Conservation (phyloP, 2,888 invertebrate species). For the Epinotia demarniana region DNA sequence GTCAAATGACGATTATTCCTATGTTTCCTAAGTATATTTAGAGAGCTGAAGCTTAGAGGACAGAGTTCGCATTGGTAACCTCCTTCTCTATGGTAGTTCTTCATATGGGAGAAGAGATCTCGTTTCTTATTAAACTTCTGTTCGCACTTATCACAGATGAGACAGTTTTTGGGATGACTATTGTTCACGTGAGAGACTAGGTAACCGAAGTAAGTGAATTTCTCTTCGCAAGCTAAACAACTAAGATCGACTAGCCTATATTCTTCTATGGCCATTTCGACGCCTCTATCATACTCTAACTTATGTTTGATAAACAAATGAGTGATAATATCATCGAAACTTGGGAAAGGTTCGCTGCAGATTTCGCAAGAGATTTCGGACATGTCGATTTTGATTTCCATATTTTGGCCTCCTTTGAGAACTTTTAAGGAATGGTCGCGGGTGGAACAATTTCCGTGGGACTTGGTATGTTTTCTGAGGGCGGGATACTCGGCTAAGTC, state of each 20-base stretch:
- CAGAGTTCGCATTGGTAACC: conserved; percentile 75
- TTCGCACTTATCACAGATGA: conserved; percentile 74
- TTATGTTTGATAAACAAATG: conserved; percentile 70
- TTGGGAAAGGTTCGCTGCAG: conserved; percentile 63
- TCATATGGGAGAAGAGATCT: conserved; percentile 76
- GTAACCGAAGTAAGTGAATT: conserved; percentile 75
- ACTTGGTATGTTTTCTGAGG: conserved; percentile 70
- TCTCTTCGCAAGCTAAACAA: conserved; percentile 69
- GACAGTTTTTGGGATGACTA: conserved; percentile 75
- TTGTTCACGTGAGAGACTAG: conserved; percentile 76
- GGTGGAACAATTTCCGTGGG: conserved; percentile 72
- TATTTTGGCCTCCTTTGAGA: conserved; percentile 75
- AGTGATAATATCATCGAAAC: conserved; percentile 62
- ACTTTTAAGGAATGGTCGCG: conserved; percentile 75
- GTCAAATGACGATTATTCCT: conserved; percentile 72
- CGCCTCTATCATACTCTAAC: conserved; percentile 67
- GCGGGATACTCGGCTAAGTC: conserved; percentile 68
- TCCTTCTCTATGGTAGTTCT: conserved; percentile 78
- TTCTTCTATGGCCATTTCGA: conserved; percentile 77
- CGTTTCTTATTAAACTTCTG: conserved; percentile 78
- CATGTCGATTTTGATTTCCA: conserved; percentile 79
- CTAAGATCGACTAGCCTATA: conserved; percentile 69
- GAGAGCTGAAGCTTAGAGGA: conserved; percentile 68
- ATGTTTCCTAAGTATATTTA: conserved; percentile 76
- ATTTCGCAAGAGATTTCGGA: conserved; percentile 70